Evolutionary conservation across 2,797 vertebrate genomes (phyloP).

Genomic region (Melanogrammus aeglefinus): DNA sequence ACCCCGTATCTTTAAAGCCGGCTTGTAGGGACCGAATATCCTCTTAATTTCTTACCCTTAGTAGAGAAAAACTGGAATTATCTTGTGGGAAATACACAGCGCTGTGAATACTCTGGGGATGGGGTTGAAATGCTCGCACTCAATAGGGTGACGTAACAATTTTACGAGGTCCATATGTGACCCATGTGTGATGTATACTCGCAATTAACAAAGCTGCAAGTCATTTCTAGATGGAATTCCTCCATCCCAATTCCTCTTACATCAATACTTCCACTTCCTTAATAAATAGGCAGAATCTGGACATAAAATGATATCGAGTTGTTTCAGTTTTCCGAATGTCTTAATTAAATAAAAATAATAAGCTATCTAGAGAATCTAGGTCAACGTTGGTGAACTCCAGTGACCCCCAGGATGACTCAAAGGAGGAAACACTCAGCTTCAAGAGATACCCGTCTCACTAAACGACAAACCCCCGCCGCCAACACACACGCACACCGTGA

Average conservation of each 20-base stretch:
- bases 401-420: background rate
- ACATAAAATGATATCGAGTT: background rate
- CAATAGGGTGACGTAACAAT: background rate
- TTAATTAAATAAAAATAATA: background rate
- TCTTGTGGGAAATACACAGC: background rate
- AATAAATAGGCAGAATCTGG: background rate
- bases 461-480: background rate
- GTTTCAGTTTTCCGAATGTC: background rate
- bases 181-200: background rate
- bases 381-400: background rate
- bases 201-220: background rate
- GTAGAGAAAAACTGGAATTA: background rate
- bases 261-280: background rate
- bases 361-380: background rate
- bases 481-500: background rate
- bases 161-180: background rate
- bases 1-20: background rate
- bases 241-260: background rate
- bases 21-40: background rate
- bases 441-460: background rate
- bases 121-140: background rate
- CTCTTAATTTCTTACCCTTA: background rate
- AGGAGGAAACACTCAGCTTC: background rate
- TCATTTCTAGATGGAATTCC: background rate
- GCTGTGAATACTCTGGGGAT: background rate